Conservation (phyloP, 35 echinoderm and acorn worm species). For the Heliocidaris erythrogramma region DNA sequence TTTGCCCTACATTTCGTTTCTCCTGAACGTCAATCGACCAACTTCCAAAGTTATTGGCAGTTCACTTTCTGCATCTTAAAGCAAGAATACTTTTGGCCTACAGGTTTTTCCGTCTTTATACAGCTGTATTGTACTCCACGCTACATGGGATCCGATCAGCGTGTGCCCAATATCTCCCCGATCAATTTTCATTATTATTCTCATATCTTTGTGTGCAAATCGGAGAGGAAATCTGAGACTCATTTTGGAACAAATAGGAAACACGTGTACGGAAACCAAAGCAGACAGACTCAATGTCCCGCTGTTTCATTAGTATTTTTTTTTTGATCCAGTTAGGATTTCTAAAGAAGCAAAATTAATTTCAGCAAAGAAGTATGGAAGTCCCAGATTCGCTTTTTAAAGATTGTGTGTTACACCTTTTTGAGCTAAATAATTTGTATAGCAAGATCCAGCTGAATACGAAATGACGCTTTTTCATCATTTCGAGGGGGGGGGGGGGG, state of each 20-base stretch:
- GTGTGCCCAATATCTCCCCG: neutral
- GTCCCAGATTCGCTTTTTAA: neutral
- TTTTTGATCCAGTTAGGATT: neutral
- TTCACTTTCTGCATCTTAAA: neutral
- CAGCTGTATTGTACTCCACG: neutral
- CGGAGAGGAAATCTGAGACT: neutral
- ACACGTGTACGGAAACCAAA: neutral
- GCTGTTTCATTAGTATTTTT: neutral
- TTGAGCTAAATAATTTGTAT: neutral
- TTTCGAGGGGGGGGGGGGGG: too few relatives aligned
- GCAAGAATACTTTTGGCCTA: neutral
- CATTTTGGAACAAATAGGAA: neutral
- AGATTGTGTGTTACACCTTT: neutral
- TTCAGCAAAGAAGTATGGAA: neutral
- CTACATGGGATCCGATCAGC: neutral
- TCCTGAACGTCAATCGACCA: neutral
- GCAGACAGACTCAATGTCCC: neutral
- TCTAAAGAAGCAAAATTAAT: neutral
- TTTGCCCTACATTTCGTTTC: neutral
- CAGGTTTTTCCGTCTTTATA: too few relatives aligned
- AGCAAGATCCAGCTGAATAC: too few relatives aligned
- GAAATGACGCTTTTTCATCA: too few relatives aligned
- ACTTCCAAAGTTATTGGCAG: neutral
- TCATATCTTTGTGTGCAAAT: neutral
- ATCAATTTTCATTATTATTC: conserved; percentile 6